Conservation (phyloP, 2,797 vertebrate species). For the Gastrophryne carolinensis region DNA sequence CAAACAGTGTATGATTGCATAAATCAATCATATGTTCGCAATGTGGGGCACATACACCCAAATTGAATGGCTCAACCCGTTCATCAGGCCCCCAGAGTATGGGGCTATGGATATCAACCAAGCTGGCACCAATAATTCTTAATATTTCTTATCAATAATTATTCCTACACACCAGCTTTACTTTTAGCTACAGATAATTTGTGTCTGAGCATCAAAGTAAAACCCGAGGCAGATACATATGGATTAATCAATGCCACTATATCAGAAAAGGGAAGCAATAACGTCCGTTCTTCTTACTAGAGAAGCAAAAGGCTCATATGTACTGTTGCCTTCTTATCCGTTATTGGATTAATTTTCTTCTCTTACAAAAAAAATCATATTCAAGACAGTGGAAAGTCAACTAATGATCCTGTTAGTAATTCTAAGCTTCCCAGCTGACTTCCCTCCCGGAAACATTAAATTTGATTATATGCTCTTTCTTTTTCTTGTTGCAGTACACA, state of each 20-base stretch:
- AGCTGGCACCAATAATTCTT: too few relatives aligned
- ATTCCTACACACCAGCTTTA: neutral
- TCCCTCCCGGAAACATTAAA: constrained; percentile 43
- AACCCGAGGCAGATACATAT: neutral
- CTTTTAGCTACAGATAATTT: neutral
- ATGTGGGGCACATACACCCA: too few relatives aligned
- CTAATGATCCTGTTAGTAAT: constrained; percentile 42
- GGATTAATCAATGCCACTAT: neutral
- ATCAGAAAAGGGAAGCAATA: neutral
- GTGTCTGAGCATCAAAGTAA: neutral
- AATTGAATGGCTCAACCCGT: too few relatives aligned
- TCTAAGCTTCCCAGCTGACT: constrained; percentile 45
- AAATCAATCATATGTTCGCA: too few relatives aligned
- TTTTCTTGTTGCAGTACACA: constrained; percentile 27
- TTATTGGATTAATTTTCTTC: constrained; percentile 35
- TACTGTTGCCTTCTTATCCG: neutral
- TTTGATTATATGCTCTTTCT: constrained; percentile 44
- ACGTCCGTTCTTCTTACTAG: neutral
- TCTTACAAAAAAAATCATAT: constrained; percentile 39
- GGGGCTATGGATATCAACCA: too few relatives aligned
- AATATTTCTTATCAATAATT: too few relatives aligned
- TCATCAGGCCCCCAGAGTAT: too few relatives aligned
- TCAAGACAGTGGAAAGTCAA: constrained; percentile 36
- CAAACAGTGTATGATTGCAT: too few relatives aligned
- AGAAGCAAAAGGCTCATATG: neutral